Percentiles rank a stretch among this genome's conserved stretches.
Evolutionary conservation across 1,140 invertebrate species (phyloP).

Genomic region (Lethrus apterus): DNA sequence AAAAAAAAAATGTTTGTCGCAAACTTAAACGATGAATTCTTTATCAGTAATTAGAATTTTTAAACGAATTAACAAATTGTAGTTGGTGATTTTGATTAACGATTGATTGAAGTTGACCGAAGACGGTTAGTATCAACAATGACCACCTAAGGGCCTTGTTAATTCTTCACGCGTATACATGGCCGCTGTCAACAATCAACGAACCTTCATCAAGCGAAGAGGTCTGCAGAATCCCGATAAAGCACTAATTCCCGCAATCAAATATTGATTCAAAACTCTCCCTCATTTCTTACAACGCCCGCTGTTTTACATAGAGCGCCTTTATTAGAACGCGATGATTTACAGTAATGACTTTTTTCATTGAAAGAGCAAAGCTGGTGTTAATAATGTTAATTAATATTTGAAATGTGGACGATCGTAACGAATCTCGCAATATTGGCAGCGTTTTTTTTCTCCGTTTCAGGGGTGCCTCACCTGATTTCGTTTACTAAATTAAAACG

Average conservation of each 20-base stretch:
- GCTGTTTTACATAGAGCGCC: slow-evolving; percentile 25
- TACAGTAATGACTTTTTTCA: slow-evolving; percentile 40
- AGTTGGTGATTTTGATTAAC: too few species aligned
- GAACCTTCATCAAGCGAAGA: slow-evolving; percentile 40
- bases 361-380: slow-evolving; percentile 33
- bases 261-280: slow-evolving; percentile 44
- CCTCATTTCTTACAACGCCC: neutral
- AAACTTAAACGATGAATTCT: too few species aligned
- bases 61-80: too few species aligned
- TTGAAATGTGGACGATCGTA: slow-evolving; percentile 30
- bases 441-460: slow-evolving; percentile 3
- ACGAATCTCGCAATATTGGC: slow-evolving; percentile 14
- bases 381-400: slow-evolving; percentile 43
- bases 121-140: slow-evolving; percentile 14
- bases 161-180: slow-evolving; percentile 42
- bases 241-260: slow-evolving; percentile 44
- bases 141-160: slow-evolving; percentile 30
- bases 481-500: slow-evolving; percentile 13
- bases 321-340: slow-evolving; percentile 41
- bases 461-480: slow-evolving; percentile 6
- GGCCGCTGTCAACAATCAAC: slow-evolving; percentile 42
- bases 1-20: too few species aligned
- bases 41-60: too few species aligned
- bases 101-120: too few species aligned
- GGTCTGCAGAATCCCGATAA: slow-evolving; percentile 43